Percentiles rank a stretch among this genome's conserved stretches.
These are phyloP conservation scores for Hirtodrosophila trivittata DNA, from an alignment of 2,888 invertebrate genomes.

Conservation along the genomic window DNA sequence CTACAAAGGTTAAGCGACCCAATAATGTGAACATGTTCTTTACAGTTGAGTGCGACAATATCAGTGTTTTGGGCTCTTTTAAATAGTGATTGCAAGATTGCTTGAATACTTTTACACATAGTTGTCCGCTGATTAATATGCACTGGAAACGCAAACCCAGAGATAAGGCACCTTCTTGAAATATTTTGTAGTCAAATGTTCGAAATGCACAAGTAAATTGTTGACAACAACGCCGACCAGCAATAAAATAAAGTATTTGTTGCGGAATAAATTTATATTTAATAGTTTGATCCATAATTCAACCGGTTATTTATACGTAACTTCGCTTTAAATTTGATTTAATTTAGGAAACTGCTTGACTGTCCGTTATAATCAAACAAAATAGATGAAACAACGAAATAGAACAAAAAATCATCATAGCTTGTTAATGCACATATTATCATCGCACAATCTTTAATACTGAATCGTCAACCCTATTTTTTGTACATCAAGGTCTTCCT, in stretches of 20 bases:
- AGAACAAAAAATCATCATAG: conserved; percentile 13
- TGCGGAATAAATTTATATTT: conserved; percentile 50
- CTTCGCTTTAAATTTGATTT: too few species aligned
- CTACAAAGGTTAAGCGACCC: neutral
- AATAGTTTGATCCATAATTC: conserved; percentile 47
- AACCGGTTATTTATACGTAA: too few species aligned
- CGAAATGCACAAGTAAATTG: conserved; percentile 59
- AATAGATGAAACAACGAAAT: conserved; percentile 21
- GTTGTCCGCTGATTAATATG: conserved; percentile 29
- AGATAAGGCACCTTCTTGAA: conserved; percentile 15
- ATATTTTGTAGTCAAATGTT: conserved; percentile 27
- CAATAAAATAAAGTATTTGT: conserved; percentile 64
- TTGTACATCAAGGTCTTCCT: too few species aligned
- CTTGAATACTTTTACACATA: conserved; percentile 56
- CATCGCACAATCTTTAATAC: too few species aligned
- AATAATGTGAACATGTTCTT: conserved; percentile 35
- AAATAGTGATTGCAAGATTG: conserved; percentile 52
- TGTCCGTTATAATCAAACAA: conserved; percentile 27
- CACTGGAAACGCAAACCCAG: conserved; percentile 48
- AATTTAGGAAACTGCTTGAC: too few species aligned
- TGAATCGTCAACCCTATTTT: too few species aligned
- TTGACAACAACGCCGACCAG: conserved; percentile 63
- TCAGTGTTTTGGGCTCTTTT: conserved; percentile 49
- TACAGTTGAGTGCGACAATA: conserved; percentile 17
- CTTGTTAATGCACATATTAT: too few species aligned